Percentiles rank a stretch among this genome's conserved stretches.
These are phyloP conservation scores for Popillia japonica DNA, from an alignment of 1,140 invertebrate genomes.

Conservation along the genomic window DNA sequence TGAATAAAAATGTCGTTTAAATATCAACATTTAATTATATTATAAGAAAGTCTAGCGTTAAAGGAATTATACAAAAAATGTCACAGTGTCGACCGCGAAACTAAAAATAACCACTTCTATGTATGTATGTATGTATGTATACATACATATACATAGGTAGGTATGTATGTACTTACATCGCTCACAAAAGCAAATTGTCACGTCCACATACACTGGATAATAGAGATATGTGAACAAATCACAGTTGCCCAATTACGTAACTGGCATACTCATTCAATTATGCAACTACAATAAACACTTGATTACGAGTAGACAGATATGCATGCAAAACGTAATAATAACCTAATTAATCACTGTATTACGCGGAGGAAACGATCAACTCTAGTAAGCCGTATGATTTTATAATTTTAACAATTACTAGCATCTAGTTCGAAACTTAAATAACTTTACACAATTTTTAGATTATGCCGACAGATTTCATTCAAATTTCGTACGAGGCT, in stretches of 20 bases:
- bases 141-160: not conserved
- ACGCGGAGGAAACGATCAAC: not conserved
- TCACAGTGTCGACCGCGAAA: not conserved
- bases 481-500: conserved; percentile 86
- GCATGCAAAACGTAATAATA: not conserved
- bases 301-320: not conserved
- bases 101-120: conserved; percentile 6
- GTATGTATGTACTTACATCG: not conserved
- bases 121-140: no score
- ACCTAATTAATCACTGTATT: not conserved
- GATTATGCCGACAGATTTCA: conserved; percentile 85
- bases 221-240: conserved; percentile 2
- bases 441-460: conserved; percentile 59
- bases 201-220: not conserved
- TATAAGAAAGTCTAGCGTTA: not conserved
- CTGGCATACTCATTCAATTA: not conserved
- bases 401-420: not conserved
- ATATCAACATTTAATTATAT: conserved; percentile 9
- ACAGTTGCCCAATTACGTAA: conserved; percentile 6
- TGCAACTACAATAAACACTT: conserved; percentile 3
- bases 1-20: not conserved
- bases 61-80: conserved; percentile 12
- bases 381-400: not conserved
- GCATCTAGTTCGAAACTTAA: not conserved
- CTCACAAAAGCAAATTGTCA: not conserved